Conservation (phyloP, 2,797 vertebrate species). For the Ctenopoma multispine region DNA sequence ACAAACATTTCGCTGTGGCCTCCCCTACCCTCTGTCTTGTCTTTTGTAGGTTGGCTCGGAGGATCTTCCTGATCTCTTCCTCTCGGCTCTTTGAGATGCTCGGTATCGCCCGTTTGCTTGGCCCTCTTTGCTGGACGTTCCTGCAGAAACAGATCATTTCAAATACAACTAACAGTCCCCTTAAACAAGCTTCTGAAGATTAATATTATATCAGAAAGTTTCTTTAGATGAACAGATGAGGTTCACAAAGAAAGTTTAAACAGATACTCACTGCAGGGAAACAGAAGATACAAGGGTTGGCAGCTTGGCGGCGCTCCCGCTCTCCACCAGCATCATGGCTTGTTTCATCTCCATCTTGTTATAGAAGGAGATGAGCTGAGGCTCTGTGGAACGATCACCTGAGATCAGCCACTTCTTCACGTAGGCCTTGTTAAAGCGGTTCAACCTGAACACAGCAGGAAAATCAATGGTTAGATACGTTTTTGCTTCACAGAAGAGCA, state of each 20-base stretch:
- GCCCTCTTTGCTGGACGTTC: slow-evolving; percentile 84
- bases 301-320: slow-evolving; percentile 88
- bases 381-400: slow-evolving; percentile 92
- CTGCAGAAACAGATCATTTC: slow-evolving; percentile 61
- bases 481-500: neutral
- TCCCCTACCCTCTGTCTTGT: slow-evolving; percentile 89
- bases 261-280: slow-evolving; percentile 85
- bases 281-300: slow-evolving; percentile 79
- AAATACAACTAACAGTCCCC: neutral
- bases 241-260: no score
- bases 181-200: no score
- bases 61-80: slow-evolving; percentile 91
- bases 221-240: no score
- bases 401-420: slow-evolving; percentile 94
- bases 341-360: slow-evolving; percentile 98
- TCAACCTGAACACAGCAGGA: slow-evolving; percentile 82
- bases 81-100: slow-evolving; percentile 91
- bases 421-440: slow-evolving; percentile 94
- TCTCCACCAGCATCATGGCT: slow-evolving; percentile 93
- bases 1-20: neutral
- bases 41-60: slow-evolving; percentile 91
- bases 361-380: slow-evolving; percentile 96
- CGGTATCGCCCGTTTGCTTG: slow-evolving; percentile 76
- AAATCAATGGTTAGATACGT: neutral
- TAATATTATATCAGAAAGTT: no score